phyloP scores from a whole-genome alignment of 2,113 vertebrate genomes.

The Variabilichromis moorii region DNA sequence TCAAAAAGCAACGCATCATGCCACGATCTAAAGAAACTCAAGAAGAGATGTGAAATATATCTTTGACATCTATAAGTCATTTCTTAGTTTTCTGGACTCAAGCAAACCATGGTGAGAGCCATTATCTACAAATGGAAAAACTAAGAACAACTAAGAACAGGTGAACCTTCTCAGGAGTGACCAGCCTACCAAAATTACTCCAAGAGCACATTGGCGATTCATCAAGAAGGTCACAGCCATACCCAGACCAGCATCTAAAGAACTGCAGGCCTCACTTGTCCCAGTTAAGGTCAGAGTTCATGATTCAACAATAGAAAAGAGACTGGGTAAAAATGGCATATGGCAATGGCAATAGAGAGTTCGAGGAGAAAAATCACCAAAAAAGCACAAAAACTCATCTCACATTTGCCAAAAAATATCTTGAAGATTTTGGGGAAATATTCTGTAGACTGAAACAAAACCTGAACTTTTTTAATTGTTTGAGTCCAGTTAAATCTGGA shows the following conservation, averaged over 20 bases:
- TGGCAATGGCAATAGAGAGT: too few relatives aligned
- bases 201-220: rapidly evolving
- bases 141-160: not conserved
- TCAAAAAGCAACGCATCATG: not conserved
- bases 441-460: not conserved
- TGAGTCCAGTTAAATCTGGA: not conserved
- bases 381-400: not conserved
- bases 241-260: not conserved
- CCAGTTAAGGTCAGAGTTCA: not conserved
- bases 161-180: not conserved
- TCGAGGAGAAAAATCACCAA: not conserved
- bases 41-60: not conserved
- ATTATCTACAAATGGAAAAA: not conserved
- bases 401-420: not conserved
- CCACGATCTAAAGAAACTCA: not conserved
- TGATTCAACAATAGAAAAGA: not conserved
- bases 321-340: not conserved
- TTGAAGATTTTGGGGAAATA: not conserved
- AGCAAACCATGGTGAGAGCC: not conserved
- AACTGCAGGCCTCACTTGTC: not conserved
- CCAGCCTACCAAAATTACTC: not conserved
- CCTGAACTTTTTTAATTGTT: not conserved
- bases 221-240: not conserved
- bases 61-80: not conserved
- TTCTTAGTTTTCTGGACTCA: not conserved